Percentiles rank a stretch among this genome's conserved stretches.
These are phyloP conservation scores for Diaperis boleti DNA, from an alignment of 2,888 invertebrate species.

Conservation along the genomic window DNA sequence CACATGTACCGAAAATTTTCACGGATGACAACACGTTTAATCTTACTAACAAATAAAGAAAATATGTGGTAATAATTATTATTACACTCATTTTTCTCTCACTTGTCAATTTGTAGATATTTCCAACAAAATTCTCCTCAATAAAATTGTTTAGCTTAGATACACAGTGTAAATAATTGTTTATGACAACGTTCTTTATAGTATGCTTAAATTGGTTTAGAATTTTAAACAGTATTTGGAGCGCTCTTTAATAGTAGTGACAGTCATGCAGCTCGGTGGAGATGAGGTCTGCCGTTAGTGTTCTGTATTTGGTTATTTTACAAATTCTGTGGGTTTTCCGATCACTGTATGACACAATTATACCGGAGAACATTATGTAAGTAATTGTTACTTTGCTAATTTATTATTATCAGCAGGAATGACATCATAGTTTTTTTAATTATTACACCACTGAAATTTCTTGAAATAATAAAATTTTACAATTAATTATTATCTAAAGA, in stretches of 20 bases:
- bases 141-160: constrained; percentile 5
- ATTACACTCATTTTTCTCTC: constrained; percentile 14
- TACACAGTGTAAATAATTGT: constrained; percentile 38
- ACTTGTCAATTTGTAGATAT: background rate
- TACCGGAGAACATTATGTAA: constrained; percentile 49
- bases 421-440: too few species aligned
- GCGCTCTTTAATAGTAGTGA: constrained; percentile 21
- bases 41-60: constrained; percentile 21
- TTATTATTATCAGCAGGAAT: too few species aligned
- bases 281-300: constrained; percentile 35
- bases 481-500: too few species aligned
- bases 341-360: constrained; percentile 46
- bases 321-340: constrained; percentile 51
- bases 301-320: constrained; percentile 49
- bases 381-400: constrained; percentile 26
- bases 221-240: constrained; percentile 36
- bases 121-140: constrained; percentile 2
- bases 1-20: constrained; percentile 20
- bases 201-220: constrained; percentile 32
- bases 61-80: background rate
- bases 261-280: constrained; percentile 23
- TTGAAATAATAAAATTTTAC: too few species aligned
- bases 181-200: constrained; percentile 32
- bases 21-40: constrained; percentile 10
- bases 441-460: too few species aligned